Evolutionary conservation across 2,113 vertebrate genomes (phyloP).

Genomic region (Pao palembangensis): DNA sequence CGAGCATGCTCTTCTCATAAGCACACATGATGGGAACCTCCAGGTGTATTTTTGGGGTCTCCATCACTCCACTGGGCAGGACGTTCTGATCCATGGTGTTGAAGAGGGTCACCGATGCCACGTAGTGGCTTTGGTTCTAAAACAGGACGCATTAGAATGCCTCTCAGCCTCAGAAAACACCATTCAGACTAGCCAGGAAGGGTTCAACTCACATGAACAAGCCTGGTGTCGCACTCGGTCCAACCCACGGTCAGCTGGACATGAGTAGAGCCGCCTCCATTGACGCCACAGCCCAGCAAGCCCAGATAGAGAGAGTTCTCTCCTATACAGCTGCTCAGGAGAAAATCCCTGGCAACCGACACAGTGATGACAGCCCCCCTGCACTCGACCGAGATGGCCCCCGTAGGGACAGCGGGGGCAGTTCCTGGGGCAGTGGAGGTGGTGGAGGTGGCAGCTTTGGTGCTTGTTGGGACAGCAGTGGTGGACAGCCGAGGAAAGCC

Average conservation of each 20-base stretch:
- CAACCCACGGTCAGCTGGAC: slow-evolving; percentile 74
- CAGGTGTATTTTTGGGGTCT: slow-evolving; percentile 55
- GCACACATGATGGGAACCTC: slow-evolving; percentile 75
- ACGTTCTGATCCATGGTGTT: slow-evolving; percentile 52
- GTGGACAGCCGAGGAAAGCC: not conserved
- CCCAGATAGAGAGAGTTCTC: slow-evolving; percentile 80
- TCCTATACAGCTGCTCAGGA: slow-evolving; percentile 68
- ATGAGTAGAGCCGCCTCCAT: slow-evolving; percentile 70
- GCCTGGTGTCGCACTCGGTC: slow-evolving; percentile 73
- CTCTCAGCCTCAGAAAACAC: not conserved
- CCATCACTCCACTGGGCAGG: slow-evolving; percentile 23
- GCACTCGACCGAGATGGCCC: slow-evolving; percentile 72
- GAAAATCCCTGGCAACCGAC: slow-evolving; percentile 71
- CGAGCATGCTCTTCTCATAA: slow-evolving; percentile 76
- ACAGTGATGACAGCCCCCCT: slow-evolving; percentile 70
- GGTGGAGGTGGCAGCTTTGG: no score
- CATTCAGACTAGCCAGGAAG: no score
- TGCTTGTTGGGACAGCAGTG: not conserved
- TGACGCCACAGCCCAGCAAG: slow-evolving; percentile 69
- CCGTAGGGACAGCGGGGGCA: not conserved
- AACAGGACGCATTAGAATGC: slow-evolving; percentile 21
- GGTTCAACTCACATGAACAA: slow-evolving; percentile 71
- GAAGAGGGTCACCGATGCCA: slow-evolving; percentile 73
- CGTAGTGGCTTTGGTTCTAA: slow-evolving; percentile 78
- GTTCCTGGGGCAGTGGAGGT: not conserved